Base-by-base conservation (phyloP, 2,888 invertebrate species). In the Zhuqinia jingwanae region DNA sequence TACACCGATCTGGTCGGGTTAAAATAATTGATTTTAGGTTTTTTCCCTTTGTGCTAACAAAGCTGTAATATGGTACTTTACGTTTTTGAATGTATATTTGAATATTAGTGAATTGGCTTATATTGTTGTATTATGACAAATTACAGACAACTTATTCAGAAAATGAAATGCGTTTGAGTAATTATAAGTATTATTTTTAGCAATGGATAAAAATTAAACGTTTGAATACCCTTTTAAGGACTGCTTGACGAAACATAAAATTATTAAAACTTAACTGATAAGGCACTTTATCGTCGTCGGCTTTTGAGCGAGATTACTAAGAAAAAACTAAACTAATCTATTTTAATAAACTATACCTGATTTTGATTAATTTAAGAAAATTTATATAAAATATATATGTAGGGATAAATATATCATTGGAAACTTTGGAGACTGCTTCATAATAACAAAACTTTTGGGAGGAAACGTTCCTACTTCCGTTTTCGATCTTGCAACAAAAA, bases 281-380 rank as follows among this genome's bases (percentile, higher is more conserved):
- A 15, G 2, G n/a, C 2, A 47, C n/a, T 15, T 47, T 47, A 36
- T 36, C 36, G 8, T 36, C 36, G 22, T 56, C 2, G 3, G 11
- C 60, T 68, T 13, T 20, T 42, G 45, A 45, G 17, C 45, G 68
- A 68, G 68, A 68, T 68, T 68, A 68, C 42, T 68, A 68, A 1
- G 22, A 60, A 60, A 63, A n/a, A n/a, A 30, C 5, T n/a, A 36
- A 30, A 63, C 30, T 30, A 27, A 27, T 30, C 25, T 30, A 15
- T 42, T 45, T n/a, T 36, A 68, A 68, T 8, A 36, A 36, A n/a
- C n/a, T 8, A 68, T 68, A 68, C 68, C 68, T 68, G 68, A 68
- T 68, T 42, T n/a, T 20, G 36, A 36, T 10, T 65, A 65, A 27
- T 2, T 11, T 22, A 22, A 60, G 8, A 60, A 25, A 60, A 25